phyloP scores from a whole-genome alignment of 2,888 invertebrate species.

The Mylabris sibirica region DNA sequence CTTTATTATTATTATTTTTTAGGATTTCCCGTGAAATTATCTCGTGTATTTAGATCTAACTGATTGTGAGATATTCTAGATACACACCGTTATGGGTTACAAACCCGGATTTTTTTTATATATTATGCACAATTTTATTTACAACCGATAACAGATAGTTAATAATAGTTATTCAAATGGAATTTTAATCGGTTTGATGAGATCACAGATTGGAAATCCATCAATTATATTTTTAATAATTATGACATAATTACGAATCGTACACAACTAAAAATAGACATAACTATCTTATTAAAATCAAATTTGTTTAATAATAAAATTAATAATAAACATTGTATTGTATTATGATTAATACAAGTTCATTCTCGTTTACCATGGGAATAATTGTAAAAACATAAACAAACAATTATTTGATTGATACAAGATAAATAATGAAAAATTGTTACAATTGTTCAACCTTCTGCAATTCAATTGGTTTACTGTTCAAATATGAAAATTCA shows the following conservation, averaged over 20 bases:
- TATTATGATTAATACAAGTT: not conserved
- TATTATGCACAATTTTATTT: not conserved
- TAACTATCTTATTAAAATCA: too few relatives aligned
- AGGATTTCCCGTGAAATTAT: not conserved
- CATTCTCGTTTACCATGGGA: not conserved
- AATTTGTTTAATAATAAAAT: too few relatives aligned
- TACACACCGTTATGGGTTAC: not conserved
- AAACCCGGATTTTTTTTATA: constrained; percentile 4
- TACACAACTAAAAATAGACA: not conserved
- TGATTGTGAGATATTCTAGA: too few relatives aligned
- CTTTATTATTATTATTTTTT: not conserved
- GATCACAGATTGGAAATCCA: not conserved
- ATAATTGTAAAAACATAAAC: not conserved
- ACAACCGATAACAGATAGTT: not conserved
- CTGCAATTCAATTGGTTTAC: not conserved
- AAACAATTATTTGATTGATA: not conserved
- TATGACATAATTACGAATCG: too few relatives aligned
- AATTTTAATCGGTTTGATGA: not conserved
- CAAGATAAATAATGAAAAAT: not conserved
- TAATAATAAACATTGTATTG: too few relatives aligned
- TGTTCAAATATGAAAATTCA: not conserved
- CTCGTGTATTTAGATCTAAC: not conserved
- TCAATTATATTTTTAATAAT: not conserved
- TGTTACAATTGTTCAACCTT: not conserved
- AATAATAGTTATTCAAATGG: too few relatives aligned